Percentiles rank a stretch among this genome's conserved stretches.
These are phyloP conservation scores for Drosophila lacertosa DNA, from an alignment of 1,140 invertebrate genomes.

Conservation along the genomic window DNA sequence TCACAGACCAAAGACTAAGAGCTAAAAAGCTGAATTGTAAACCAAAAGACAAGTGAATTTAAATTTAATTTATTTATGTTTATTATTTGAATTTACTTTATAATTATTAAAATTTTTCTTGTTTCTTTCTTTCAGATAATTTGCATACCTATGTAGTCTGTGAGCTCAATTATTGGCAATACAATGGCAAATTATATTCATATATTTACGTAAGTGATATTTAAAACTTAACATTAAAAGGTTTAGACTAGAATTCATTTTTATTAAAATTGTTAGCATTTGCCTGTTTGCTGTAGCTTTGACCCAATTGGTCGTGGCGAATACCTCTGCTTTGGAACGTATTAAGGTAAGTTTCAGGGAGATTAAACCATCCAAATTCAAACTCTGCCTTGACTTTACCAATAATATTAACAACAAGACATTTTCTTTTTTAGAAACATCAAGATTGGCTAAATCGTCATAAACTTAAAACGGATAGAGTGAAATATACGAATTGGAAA, in stretches of 20 bases:
- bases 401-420: neutral
- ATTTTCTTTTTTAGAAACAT: conserved; percentile 64
- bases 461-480: conserved; percentile 50
- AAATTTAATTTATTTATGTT: neutral
- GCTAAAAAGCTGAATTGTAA: too few species aligned
- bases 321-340: conserved; percentile 61
- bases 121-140: conserved; percentile 29
- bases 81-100: neutral
- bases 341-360: conserved; percentile 50
- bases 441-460: conserved; percentile 76
- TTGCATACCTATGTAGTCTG: conserved; percentile 35
- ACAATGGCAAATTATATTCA: conserved; percentile 47
- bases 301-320: conserved; percentile 41
- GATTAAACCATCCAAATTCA: too few species aligned
- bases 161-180: conserved; percentile 26
- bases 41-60: too few species aligned
- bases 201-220: conserved; percentile 35
- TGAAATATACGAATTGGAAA: conserved; percentile 40
- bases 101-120: too few species aligned
- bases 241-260: too few species aligned
- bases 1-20: too few species aligned
- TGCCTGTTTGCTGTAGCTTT: conserved; percentile 45
- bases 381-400: neutral
- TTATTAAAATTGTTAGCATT: conserved; percentile 33
- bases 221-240: too few species aligned